These are phyloP conservation scores for Spisula solida DNA, from an alignment of 2,888 invertebrate species.

Conservation along the genomic window DNA sequence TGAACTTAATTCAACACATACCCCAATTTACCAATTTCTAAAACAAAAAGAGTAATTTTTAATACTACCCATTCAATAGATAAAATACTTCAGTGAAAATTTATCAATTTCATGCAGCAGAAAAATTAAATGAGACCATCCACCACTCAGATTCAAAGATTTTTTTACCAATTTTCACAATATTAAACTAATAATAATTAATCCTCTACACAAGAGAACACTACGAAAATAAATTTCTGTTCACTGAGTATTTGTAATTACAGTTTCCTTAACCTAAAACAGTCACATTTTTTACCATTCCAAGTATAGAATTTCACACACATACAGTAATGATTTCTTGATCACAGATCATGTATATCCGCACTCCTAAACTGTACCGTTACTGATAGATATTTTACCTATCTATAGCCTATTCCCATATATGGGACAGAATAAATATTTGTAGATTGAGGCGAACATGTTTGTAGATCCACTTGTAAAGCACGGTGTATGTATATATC, in stretches of 20 bases:
- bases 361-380: background rate
- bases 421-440: conserved; percentile 35
- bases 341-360: background rate
- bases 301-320: conserved; percentile 5
- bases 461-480: conserved; percentile 32
- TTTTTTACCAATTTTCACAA: too few species aligned
- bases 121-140: too few species aligned
- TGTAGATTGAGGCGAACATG: background rate
- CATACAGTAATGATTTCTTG: background rate
- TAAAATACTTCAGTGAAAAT: too few species aligned
- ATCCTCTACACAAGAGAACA: background rate
- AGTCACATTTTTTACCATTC: conserved; percentile 22
- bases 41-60: too few species aligned
- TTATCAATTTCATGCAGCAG: too few species aligned
- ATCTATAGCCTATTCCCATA: conserved; percentile 43
- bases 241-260: background rate
- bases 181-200: too few species aligned
- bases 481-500: background rate
- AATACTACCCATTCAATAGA: too few species aligned
- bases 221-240: background rate
- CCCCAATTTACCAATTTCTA: too few species aligned
- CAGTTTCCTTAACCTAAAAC: background rate
- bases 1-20: too few species aligned
- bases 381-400: conserved; percentile 27
- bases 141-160: too few species aligned